Evolutionary conservation across 1,140 invertebrate species (phyloP).

Genomic region (Drosophila trapezifrons): DNA sequence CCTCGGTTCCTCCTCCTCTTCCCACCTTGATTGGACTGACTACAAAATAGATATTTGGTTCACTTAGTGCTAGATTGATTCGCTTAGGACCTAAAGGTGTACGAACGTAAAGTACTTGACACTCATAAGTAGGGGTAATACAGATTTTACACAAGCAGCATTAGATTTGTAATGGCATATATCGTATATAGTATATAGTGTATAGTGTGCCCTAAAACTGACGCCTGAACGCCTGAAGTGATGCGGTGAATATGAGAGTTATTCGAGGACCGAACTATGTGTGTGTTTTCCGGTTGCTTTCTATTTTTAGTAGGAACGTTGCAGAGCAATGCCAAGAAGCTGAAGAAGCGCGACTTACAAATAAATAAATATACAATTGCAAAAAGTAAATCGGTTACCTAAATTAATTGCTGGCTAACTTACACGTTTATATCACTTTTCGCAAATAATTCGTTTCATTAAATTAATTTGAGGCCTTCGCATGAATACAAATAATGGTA

Average conservation of each 20-base stretch:
- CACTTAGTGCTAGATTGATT: constrained; percentile 66
- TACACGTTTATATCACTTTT: constrained; percentile 82
- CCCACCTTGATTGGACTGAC: constrained; percentile 35
- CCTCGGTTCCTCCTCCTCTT: constrained; percentile 6
- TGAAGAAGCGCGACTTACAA: constrained; percentile 61
- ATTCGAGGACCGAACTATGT: constrained; percentile 29
- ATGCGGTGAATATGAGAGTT: constrained; percentile 25
- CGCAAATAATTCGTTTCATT: constrained; percentile 78
- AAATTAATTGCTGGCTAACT: constrained; percentile 78
- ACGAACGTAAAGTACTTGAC: constrained; percentile 39
- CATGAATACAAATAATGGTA: constrained; percentile 58
- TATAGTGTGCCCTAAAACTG: constrained; percentile 27
- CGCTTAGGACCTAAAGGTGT: constrained; percentile 56
- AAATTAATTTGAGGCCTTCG: constrained; percentile 74
- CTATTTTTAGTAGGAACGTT: constrained; percentile 66
- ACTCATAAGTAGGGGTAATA: constrained; percentile 34
- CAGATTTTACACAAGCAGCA: constrained; percentile 65
- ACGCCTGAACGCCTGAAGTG: constrained; percentile 8
- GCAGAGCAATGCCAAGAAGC: constrained; percentile 54
- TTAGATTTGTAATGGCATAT: constrained; percentile 33
- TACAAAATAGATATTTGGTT: constrained; percentile 64
- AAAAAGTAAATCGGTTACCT: constrained; percentile 69
- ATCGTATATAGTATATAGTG: neutral
- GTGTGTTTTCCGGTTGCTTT: constrained; percentile 29
- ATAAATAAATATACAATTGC: constrained; percentile 75